Conservation (phyloP, 2,113 vertebrate species). For the Pagrus major region DNA sequence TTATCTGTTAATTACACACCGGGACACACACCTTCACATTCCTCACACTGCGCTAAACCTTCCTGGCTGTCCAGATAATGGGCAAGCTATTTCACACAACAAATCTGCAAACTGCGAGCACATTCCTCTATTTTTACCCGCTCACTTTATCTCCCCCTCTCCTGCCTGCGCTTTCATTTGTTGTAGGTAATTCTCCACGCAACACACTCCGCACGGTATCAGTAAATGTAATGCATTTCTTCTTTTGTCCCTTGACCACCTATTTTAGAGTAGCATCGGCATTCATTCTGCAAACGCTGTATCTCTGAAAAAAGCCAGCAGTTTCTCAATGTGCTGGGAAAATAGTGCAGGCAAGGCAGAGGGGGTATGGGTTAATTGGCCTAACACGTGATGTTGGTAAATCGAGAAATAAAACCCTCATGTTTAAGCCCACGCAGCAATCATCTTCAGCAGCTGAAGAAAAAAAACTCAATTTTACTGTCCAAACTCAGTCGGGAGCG, state of each 20-base stretch:
- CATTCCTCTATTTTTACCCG: conserved; percentile 65
- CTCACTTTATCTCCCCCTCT: conserved; percentile 72
- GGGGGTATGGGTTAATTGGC: conserved; percentile 46
- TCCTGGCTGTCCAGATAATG: conserved; percentile 80
- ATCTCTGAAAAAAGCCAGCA: conserved; percentile 26
- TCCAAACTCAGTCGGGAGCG: background rate
- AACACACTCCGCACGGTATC: conserved; percentile 50
- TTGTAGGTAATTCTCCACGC: conserved; percentile 75
- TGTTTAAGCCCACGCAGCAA: conserved; percentile 20
- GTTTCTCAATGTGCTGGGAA: conserved; percentile 35
- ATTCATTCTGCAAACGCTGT: conserved; percentile 51
- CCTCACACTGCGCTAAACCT: conserved; percentile 72
- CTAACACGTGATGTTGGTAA: conserved; percentile 22
- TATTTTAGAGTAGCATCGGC: conserved; percentile 50
- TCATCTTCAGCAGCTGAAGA: background rate
- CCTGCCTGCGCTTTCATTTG: conserved; percentile 69
- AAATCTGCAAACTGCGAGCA: conserved; percentile 68
- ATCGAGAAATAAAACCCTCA: conserved; percentile 30
- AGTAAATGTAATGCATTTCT: conserved; percentile 67
- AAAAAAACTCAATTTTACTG: conserved; percentile 3
- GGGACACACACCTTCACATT: conserved; percentile 82
- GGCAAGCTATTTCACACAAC: conserved; percentile 74
- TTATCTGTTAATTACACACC: conserved; percentile 90
- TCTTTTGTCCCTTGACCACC: conserved; percentile 63
- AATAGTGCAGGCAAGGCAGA: conserved; percentile 33